Evolutionary conservation across 2,797 vertebrate species (phyloP), one percentile per base, ranked within the genome.

Genomic region (Myiotriccus ornatus): DNA sequence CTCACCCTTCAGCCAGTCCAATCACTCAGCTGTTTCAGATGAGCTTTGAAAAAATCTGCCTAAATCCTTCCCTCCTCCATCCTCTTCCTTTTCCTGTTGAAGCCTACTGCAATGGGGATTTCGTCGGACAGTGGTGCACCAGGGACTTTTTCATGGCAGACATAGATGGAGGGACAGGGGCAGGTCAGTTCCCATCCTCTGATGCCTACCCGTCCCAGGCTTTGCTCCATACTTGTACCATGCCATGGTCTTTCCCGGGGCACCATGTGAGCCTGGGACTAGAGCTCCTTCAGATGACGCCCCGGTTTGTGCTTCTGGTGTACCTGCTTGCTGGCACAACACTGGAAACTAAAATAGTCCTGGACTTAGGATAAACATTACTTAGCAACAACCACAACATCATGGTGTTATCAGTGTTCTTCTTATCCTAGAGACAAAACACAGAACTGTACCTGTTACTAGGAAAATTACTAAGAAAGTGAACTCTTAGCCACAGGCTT

Each of bases 111-210:
- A 32, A 3, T 10, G 14, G 1, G 17, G 22, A 30, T 84, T 84
- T 88, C 53, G 39, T 14, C 0, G 0, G 2, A 4, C 19, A 65
- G 22, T 17, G 7, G 4, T 2, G 2, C 28, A 41, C 0, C 1
- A 69, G 22, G 27, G 14, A 17, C 14, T 67, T 85, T 46, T 53
- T 24, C 7, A 3, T 35, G 12, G 14, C 15, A 23, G 32, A 57
- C 37, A 15, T 2, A 50, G 43, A 41, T 3, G 23, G 43, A 87
- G 14, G n/a, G 14, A 35, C 3, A 37, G 44, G 73, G 13, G 12
- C 10, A 35, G 57, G 15, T 69, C 30, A 74, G 10, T 39, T 68
- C 14, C 37, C 2, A 2, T 28, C 4, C 28, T 4, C 28, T 46
- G 27, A 23, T 56, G 10, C 7, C 62, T 60, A 12, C 5, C 19